Percentiles rank a stretch among this genome's conserved stretches.
phyloP scores from a whole-genome alignment of 2,888 invertebrate species.

The Candidula unifasciata region DNA sequence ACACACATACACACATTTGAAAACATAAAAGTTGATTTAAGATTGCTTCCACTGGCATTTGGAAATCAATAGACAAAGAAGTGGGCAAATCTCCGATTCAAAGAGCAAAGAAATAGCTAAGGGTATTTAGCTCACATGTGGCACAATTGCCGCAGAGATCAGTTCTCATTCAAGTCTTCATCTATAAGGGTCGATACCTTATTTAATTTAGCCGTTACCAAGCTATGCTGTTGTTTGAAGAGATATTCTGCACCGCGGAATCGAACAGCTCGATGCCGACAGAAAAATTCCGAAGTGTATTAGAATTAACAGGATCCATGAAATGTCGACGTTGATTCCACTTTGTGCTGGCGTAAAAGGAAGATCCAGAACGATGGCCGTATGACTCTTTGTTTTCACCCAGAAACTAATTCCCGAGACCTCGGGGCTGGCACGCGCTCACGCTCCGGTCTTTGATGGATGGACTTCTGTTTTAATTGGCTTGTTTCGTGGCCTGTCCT shows the following conservation, averaged over 20 bases:
- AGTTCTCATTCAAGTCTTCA: conserved; percentile 21
- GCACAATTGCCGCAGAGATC: neutral
- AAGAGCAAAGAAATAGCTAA: neutral
- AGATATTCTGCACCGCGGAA: conserved; percentile 21
- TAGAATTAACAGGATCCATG: conserved; percentile 28
- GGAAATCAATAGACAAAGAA: conserved; percentile 12
- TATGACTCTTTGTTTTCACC: conserved; percentile 36
- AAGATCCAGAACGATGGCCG: conserved; percentile 6
- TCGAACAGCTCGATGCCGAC: conserved; percentile 6
- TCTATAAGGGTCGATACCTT: conserved; percentile 21
- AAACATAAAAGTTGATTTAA: no score
- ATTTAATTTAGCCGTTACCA: conserved; percentile 3
- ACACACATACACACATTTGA: no score
- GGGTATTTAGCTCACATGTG: neutral
- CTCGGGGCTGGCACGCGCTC: conserved; percentile 27
- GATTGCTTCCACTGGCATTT: neutral
- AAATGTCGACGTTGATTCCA: conserved; percentile 39
- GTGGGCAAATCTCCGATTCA: no score
- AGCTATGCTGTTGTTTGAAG: conserved; percentile 4
- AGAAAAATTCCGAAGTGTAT: conserved; percentile 33
- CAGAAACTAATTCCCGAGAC: conserved; percentile 34
- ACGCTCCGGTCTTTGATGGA: conserved; percentile 30
- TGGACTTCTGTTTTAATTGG: conserved; percentile 41
- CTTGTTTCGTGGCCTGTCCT: conserved; percentile 33
- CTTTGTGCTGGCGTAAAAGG: conserved; percentile 29